Conservation (phyloP, 2,888 invertebrate genomes). For the Orchesella flavescens region DNA sequence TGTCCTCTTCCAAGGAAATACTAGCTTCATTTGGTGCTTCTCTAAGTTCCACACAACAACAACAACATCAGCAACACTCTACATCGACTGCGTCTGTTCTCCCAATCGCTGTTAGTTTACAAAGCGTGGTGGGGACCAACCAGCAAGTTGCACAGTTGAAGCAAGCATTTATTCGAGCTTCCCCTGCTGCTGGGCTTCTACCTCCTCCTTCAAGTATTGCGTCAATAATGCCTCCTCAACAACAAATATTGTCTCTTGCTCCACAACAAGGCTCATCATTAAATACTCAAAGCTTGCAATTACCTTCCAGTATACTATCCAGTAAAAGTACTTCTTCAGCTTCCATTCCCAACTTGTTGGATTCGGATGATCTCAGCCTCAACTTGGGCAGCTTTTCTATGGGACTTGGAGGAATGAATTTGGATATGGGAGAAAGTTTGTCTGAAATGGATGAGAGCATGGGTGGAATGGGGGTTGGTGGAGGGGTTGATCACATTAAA, state of each 20-base stretch:
- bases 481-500: constrained; percentile 71
- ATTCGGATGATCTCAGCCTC: constrained; percentile 62
- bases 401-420: constrained; percentile 62
- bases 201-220: neutral
- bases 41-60: neutral
- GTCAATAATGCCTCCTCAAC: neutral
- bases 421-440: constrained; percentile 52
- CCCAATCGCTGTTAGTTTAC: constrained; percentile 38
- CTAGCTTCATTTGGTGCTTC: constrained; percentile 43
- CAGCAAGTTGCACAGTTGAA: constrained; percentile 29
- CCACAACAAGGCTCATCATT: constrained; percentile 40
- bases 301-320: constrained; percentile 41
- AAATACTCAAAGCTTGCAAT: constrained; percentile 54
- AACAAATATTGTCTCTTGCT: constrained; percentile 27
- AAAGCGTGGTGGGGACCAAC: constrained; percentile 1
- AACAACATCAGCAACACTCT: constrained; percentile 4
- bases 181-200: constrained; percentile 13
- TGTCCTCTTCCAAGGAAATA: constrained; percentile 42
- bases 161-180: constrained; percentile 14
- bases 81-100: constrained; percentile 2
- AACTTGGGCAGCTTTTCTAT: constrained; percentile 49
- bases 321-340: constrained; percentile 19
- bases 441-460: constrained; percentile 32
- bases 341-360: constrained; percentile 52
- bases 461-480: constrained; percentile 43